phyloP scores from a whole-genome alignment of 2,888 invertebrate species.

The Barypeithes pellucidus region DNA sequence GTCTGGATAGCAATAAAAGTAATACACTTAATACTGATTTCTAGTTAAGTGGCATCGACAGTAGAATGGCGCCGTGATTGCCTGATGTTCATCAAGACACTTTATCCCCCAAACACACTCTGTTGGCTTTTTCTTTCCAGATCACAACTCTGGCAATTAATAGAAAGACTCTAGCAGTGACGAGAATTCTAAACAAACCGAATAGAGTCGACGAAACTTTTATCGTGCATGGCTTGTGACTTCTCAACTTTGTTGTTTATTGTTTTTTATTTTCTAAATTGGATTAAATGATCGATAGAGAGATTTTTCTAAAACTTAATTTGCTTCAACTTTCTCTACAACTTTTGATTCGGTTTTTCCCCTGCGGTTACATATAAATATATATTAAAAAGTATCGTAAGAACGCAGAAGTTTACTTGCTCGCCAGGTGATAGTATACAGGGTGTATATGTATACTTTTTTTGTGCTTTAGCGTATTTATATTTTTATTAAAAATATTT shows the following conservation, averaged over 20 bases:
- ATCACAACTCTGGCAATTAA: slow-evolving; percentile 70
- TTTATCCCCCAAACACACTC: slow-evolving; percentile 62
- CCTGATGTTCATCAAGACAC: slow-evolving; percentile 69
- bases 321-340: background rate
- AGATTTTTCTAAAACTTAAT: slow-evolving; percentile 12
- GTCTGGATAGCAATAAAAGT: slow-evolving; percentile 45
- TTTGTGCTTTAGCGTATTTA: no score
- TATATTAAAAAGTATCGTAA: no score
- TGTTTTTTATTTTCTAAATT: slow-evolving; percentile 39
- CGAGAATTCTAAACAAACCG: slow-evolving; percentile 67
- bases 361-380: no score
- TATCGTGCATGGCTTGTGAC: slow-evolving; percentile 39
- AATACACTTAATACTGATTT: slow-evolving; percentile 66
- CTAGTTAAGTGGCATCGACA: slow-evolving; percentile 67
- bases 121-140: slow-evolving; percentile 64
- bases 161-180: slow-evolving; percentile 69
- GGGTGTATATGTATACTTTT: no score
- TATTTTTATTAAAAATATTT: no score
- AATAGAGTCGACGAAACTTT: slow-evolving; percentile 44
- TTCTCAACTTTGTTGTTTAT: slow-evolving; percentile 39
- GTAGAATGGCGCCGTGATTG: slow-evolving; percentile 70
- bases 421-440: no score
- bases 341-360: background rate
- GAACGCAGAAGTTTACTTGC: no score
- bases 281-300: slow-evolving; percentile 31